These are phyloP conservation scores for Etheostoma cragini DNA, from an alignment of 2,113 vertebrate species.

Conservation along the genomic window DNA sequence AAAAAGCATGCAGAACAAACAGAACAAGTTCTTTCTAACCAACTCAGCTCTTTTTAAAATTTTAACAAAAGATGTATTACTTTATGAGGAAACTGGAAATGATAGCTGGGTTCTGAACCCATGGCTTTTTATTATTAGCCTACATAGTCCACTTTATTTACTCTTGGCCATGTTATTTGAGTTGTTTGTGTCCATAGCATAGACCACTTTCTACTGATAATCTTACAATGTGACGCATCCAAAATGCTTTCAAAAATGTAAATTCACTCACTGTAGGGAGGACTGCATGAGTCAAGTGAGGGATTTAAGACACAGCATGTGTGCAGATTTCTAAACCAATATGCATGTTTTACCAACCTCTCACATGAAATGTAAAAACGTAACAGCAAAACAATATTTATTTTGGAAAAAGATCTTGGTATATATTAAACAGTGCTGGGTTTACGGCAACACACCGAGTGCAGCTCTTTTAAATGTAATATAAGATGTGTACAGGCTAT, in stretches of 20 bases:
- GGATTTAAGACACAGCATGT: too few species aligned
- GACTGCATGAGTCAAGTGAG: too few species aligned
- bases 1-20: slow-evolving; percentile 13
- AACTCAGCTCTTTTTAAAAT: not conserved
- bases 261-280: not conserved
- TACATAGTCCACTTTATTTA: too few species aligned
- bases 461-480: not conserved
- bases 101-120: not conserved
- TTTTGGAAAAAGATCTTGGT: too few species aligned
- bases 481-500: not conserved
- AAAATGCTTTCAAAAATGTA: not conserved
- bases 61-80: not conserved
- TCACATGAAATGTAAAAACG: too few species aligned
- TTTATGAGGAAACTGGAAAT: not conserved
- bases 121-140: too few species aligned
- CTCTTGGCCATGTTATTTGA: too few species aligned
- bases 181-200: not conserved
- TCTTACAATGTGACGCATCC: not conserved
- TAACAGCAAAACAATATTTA: too few species aligned
- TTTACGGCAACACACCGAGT: not conserved
- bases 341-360: too few species aligned
- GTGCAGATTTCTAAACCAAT: too few species aligned
- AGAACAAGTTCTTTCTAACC: not conserved
- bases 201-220: not conserved
- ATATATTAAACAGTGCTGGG: too few species aligned